Evolutionary conservation across 2,797 vertebrate genomes (phyloP), one percentile per base, ranked within the genome.

Genomic region (Heteromormyrus szaboi): DNA sequence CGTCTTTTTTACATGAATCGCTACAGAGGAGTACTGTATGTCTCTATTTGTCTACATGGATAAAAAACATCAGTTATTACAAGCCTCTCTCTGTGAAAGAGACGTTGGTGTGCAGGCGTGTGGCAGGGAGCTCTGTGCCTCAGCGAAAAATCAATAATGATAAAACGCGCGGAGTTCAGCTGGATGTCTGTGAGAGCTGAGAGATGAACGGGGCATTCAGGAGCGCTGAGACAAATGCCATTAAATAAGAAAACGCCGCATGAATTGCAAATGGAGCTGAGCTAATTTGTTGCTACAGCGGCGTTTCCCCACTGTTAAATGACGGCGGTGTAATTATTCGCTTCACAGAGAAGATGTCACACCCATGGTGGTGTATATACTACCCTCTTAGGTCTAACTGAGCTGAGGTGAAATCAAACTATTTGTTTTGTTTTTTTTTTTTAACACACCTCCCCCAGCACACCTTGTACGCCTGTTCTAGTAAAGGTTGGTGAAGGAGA

Each of bases 221-320:
- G 95, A 95, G 96, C 94, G 95, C 95, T 94, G 96, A 97, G 96
- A 97, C 96, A 96, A 96, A 96, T 96, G 95, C 95, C 92, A 95
- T 95, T 94, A 96, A 96, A 96, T 95, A 96, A 95, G 96, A 96
- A 96, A 96, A 95, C 96, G 96, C 95, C 94, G 95, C 96, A 95
- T 96, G 96, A 96, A 96, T 96, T 96, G 95, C 95, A 96, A 97
- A 97, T 96, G 94, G 94, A 95, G 94, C 94, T 92, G 94, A 96
- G 95, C 95, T 96, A 95, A 96, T 96, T 96, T 96, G 96, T 96
- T 96, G 96, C 95, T 96, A 95, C 96, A 95, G 95, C 96, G 91
- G 93, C n/a, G 96, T 96, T 96, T 95, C 96, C 96, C 96, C 96
- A 96, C 95, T 96, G 95, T 96, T 96, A 96, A 96, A 96, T 96